Conservation (phyloP, 2,113 vertebrate genomes). For the Dipodomys spectabilis region DNA sequence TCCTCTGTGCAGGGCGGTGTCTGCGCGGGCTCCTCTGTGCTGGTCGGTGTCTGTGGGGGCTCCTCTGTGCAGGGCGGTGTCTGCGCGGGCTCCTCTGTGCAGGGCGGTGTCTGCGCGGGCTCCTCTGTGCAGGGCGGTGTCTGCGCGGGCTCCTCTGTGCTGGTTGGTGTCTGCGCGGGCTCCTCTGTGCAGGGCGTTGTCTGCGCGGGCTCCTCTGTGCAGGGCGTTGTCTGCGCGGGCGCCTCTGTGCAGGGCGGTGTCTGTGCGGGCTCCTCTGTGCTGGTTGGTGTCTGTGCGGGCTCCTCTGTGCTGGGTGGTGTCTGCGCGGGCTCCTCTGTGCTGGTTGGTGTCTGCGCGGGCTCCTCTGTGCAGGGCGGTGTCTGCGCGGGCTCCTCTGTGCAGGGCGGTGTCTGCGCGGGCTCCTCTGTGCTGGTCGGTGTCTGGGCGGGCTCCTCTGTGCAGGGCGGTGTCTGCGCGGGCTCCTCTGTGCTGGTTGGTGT, state of each 20-base stretch:
- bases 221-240: slow-evolving; percentile 29
- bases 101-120: no score
- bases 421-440: no score
- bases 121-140: no score
- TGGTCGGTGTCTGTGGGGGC: slow-evolving; percentile 29
- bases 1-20: slow-evolving; percentile 51
- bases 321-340: slow-evolving; percentile 58
- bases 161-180: slow-evolving; percentile 58
- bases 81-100: slow-evolving; percentile 31
- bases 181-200: slow-evolving; percentile 51
- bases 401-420: background rate
- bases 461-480: slow-evolving; percentile 51
- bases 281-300: no score
- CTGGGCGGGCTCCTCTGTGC: no score
- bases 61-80: background rate
- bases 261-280: slow-evolving; percentile 30
- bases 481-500: slow-evolving; percentile 51
- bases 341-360: slow-evolving; percentile 48
- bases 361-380: background rate
- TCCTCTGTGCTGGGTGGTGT: slow-evolving; percentile 47
- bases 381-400: slow-evolving; percentile 52
- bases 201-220: slow-evolving; percentile 37
- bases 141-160: background rate
- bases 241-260: background rate
- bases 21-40: slow-evolving; percentile 37